Evolutionary conservation across 2,888 invertebrate genomes (phyloP), one percentile per base, ranked within the genome.

Genomic region (Lordiphosa andalusiaca): DNA sequence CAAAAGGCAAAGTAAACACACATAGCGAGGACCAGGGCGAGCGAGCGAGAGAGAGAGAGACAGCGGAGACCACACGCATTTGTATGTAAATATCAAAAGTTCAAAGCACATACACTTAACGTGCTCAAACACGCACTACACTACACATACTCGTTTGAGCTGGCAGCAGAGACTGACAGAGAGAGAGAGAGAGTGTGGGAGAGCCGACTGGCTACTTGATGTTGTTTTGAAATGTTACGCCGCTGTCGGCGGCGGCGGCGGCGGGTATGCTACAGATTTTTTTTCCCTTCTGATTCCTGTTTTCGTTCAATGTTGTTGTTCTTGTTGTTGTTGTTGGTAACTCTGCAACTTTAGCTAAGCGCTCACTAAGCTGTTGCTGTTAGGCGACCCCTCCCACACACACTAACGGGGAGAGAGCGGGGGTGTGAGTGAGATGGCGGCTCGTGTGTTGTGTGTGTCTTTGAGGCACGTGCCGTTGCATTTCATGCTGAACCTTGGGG

Each of bases 51-150:
- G 10, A 5, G 10, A 6, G 37, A 41, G 21, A 40, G 36, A 35
- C 35, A 30, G 10, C 19, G 6, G 7, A 36, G 57, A 51, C 48
- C 30, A 60, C 56, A 65, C 71, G 54, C 69, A 78, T 71, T 73
- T 74, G 69, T 74, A 74, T 78, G 78, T 67, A 71, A 81, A 76
- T 82, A 71, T 74, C 61, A 73, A 80, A 77, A 77, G 76, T 77
- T 77, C 81, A 77, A 83, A 77, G 77, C 76, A 83, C 66, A 83
- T 54, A 71, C 77, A 75, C 76, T 73, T 83, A 76, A 57, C 71
- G 68, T 75, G 52, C 71, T 70, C 64, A 80, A 67, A 80, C 63
- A 70, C 42, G 50, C 55, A 69, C 48, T 55, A 50, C 61, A 53
- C 49, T 35, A 12, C 42, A 53, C 39, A 48, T 21, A 40, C 40